A percentile compares a stretch with the other conserved stretches of the same genome.
These are phyloP conservation scores for Haemorhous mexicanus DNA, from an alignment of 2,113 vertebrate species.

Conservation along the genomic window DNA sequence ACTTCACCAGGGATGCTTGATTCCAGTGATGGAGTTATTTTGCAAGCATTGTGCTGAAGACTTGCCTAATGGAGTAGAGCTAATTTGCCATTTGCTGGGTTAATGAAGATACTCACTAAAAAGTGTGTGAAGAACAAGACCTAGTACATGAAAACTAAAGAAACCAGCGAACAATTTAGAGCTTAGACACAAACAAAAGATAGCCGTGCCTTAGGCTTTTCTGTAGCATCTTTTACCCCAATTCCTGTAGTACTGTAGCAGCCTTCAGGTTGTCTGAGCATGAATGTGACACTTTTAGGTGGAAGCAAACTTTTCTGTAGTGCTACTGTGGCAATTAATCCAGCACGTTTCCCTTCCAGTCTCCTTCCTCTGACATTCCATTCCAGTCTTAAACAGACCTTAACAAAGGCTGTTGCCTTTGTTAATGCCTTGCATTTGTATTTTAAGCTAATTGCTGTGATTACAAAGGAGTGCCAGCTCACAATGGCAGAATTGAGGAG, in stretches of 20 bases:
- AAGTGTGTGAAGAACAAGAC: background rate
- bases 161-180: background rate
- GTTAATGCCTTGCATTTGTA: background rate
- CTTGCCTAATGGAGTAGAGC: background rate
- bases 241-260: background rate
- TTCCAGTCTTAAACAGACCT: background rate
- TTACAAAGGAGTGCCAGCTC: background rate
- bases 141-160: background rate
- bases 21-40: background rate
- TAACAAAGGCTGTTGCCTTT: background rate
- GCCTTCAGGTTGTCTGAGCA: background rate
- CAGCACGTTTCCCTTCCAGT: background rate
- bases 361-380: background rate
- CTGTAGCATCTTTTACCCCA: background rate
- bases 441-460: background rate
- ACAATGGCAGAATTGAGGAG: background rate
- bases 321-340: background rate
- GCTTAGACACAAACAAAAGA: background rate
- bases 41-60: background rate
- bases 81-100: conserved; percentile 23
- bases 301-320: background rate
- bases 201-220: background rate
- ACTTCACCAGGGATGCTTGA: background rate
- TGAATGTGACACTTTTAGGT: background rate
- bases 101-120: background rate